These are phyloP conservation scores for Brachionus plicatilis DNA, from an alignment of 1,140 invertebrate species.

Conservation along the genomic window DNA sequence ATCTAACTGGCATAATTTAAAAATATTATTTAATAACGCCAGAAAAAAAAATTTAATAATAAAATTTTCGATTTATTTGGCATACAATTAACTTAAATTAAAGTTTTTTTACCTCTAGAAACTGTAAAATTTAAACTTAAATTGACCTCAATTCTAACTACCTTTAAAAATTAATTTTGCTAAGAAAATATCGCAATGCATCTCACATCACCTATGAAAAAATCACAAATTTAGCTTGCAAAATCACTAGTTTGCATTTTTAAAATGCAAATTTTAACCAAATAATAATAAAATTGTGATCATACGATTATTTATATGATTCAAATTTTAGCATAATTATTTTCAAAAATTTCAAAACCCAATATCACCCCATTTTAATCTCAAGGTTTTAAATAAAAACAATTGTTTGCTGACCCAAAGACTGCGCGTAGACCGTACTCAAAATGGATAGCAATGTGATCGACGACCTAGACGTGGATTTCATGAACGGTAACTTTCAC, in stretches of 20 bases:
- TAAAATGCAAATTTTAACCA: background rate
- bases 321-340: constrained; percentile 32
- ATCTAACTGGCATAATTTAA: no score
- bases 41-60: no score
- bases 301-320: constrained; percentile 23
- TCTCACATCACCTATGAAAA: background rate
- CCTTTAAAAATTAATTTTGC: background rate
- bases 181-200: background rate
- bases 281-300: constrained; percentile 17
- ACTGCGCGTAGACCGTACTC: no score
- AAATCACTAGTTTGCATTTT: background rate
- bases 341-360: background rate
- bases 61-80: no score
- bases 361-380: constrained; percentile 28
- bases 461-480: constrained; percentile 26
- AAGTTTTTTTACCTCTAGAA: no score
- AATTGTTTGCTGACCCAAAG: no score
- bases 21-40: no score
- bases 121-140: background rate
- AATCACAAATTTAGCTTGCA: background rate
- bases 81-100: no score
- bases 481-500: constrained; percentile 18
- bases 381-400: background rate
- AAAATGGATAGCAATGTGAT: constrained; percentile 12
- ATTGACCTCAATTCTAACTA: background rate